phyloP scores from a whole-genome alignment of 2,113 vertebrate genomes.

The Melanostigma gelatinosum region DNA sequence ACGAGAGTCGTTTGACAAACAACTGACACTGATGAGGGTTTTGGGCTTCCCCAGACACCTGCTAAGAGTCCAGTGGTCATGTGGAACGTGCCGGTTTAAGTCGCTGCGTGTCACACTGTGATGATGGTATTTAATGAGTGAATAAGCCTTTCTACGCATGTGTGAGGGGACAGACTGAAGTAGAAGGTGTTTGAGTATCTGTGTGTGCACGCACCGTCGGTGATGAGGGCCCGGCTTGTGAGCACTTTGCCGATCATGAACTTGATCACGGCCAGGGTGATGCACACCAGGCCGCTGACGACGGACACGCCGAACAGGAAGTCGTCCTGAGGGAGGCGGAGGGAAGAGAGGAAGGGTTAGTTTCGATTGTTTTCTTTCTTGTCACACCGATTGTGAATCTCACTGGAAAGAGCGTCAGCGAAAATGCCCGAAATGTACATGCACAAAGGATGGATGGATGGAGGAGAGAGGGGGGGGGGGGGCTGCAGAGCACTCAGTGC shows the following conservation, averaged over 20 bases:
- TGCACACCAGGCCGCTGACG: constrained; percentile 92
- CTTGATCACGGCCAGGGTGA: constrained; percentile 90
- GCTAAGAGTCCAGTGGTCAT: constrained; percentile 1
- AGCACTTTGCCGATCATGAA: constrained; percentile 96
- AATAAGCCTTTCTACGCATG: background rate
- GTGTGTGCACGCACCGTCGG: constrained; percentile 87
- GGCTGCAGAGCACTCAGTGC: constrained; percentile 51
- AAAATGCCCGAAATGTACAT: constrained; percentile 7
- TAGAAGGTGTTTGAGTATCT: background rate
- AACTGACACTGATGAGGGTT: background rate
- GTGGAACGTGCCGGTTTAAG: background rate
- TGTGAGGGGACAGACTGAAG: background rate
- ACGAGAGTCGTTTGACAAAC: background rate
- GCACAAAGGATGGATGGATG: background rate
- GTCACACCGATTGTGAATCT: background rate
- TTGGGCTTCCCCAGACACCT: background rate
- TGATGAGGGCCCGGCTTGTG: constrained; percentile 95
- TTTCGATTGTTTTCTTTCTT: background rate
- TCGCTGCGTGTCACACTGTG: background rate
- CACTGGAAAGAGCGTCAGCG: background rate
- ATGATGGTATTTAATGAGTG: background rate
- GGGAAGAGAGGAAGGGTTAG: background rate
- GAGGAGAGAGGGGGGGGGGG: background rate
- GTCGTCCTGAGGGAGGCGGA: constrained; percentile 84
- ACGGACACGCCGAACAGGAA: constrained; percentile 97